phyloP scores from a whole-genome alignment of 2,113 vertebrate species.

The Nibea coibor region DNA sequence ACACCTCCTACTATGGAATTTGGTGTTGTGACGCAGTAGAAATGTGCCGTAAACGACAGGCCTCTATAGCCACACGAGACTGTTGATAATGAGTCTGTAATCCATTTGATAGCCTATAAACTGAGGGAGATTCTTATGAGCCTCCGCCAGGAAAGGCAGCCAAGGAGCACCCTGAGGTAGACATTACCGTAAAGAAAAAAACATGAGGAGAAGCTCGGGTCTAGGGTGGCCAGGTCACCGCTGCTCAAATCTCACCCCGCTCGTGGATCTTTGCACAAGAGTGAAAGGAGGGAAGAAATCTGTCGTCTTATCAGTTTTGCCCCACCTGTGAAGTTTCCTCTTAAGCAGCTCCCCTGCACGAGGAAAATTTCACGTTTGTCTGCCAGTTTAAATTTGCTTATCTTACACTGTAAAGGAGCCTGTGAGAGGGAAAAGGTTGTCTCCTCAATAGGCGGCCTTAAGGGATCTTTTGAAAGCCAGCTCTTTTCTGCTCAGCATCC shows the following conservation, averaged over 20 bases:
- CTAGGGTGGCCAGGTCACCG: slow-evolving; percentile 33
- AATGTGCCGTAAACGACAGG: slow-evolving; percentile 53
- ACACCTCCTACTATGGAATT: slow-evolving; percentile 35
- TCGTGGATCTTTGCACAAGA: slow-evolving; percentile 45
- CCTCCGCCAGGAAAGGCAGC: slow-evolving; percentile 38
- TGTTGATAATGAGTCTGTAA: slow-evolving; percentile 75
- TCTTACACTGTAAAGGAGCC: slow-evolving; percentile 56
- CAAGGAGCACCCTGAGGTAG: slow-evolving; percentile 57
- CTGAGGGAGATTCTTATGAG: slow-evolving; percentile 53
- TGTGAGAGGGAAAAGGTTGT: slow-evolving; percentile 50
- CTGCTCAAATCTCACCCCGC: slow-evolving; percentile 33
- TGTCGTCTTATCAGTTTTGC: slow-evolving; percentile 72
- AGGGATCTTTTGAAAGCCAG: slow-evolving; percentile 65
- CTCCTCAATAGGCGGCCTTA: slow-evolving; percentile 51
- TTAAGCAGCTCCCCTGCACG: slow-evolving; percentile 61
- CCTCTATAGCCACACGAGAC: slow-evolving; percentile 44
- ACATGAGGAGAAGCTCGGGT: slow-evolving; percentile 32
- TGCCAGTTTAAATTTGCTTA: slow-evolving; percentile 72
- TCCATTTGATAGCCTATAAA: slow-evolving; percentile 71
- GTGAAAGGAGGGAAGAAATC: slow-evolving; percentile 52
- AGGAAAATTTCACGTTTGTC: slow-evolving; percentile 70
- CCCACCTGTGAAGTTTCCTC: slow-evolving; percentile 73
- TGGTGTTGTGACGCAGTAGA: slow-evolving; percentile 57
- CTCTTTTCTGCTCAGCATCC: slow-evolving; percentile 63
- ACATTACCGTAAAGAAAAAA: slow-evolving; percentile 59